Evolutionary conservation across 2,888 invertebrate species (phyloP).

Genomic region (Apamea sordens): DNA sequence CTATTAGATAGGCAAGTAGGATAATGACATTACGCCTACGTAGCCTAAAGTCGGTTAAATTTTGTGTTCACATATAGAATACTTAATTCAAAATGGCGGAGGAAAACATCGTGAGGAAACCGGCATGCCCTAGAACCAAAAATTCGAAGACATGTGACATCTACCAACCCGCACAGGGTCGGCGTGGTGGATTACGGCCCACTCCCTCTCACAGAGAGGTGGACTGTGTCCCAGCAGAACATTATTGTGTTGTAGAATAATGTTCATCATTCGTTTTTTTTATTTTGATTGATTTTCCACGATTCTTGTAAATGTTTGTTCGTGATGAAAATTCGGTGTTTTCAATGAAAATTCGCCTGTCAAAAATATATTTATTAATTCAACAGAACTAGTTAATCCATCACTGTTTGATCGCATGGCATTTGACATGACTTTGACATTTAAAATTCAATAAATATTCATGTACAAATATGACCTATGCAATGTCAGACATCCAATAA

Average conservation of each 20-base stretch:
- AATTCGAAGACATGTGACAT: background rate
- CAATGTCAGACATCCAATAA: background rate
- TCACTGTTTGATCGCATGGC: background rate
- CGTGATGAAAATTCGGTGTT: background rate
- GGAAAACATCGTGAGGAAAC: background rate
- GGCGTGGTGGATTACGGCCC: background rate
- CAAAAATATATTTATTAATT: background rate
- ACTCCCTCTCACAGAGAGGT: background rate
- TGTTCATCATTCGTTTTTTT: background rate
- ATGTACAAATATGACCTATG: constrained; percentile 2
- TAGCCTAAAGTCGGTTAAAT: constrained; percentile 1
- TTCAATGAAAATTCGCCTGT: background rate
- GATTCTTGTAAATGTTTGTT: background rate
- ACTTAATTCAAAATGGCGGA: background rate
- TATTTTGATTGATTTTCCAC: background rate
- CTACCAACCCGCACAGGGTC: background rate
- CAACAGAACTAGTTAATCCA: constrained; percentile 9
- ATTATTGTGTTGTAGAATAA: background rate
- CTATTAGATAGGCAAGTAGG: constrained; percentile 32
- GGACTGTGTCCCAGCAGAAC: background rate
- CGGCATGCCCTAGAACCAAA: background rate
- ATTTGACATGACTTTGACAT: constrained; percentile 10
- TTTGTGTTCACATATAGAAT: background rate
- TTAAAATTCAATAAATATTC: constrained; percentile 12
- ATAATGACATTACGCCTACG: constrained; percentile 38